phyloP scores from a whole-genome alignment of 2,888 invertebrate genomes.

The Biston stratarius region DNA sequence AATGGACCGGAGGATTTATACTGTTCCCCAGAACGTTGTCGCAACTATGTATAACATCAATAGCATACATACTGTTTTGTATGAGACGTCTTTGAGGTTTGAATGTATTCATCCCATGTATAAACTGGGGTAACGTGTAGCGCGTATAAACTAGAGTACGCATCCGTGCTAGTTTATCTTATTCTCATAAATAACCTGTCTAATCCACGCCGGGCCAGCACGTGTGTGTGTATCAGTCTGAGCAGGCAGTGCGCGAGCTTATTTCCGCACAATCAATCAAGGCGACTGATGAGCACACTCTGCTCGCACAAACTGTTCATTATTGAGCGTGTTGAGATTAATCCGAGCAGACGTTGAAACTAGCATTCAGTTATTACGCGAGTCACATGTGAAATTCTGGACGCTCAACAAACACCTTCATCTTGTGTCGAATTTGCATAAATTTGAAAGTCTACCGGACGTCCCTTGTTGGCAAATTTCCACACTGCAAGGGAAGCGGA shows the following conservation, averaged over 20 bases:
- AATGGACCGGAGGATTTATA: conserved; percentile 79
- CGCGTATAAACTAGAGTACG: conserved; percentile 16
- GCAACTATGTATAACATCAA: conserved; percentile 46
- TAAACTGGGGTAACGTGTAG: conserved; percentile 29
- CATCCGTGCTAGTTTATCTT: conserved; percentile 32
- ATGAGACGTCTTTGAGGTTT: conserved; percentile 25
- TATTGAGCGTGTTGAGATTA: conserved; percentile 64
- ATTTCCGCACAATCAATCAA: conserved; percentile 81
- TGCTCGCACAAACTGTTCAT: conserved; percentile 64
- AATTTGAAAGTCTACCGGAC: conserved; percentile 73
- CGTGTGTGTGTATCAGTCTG: conserved; percentile 51
- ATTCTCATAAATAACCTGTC: conserved; percentile 45
- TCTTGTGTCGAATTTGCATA: conserved; percentile 74
- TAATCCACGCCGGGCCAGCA: conserved; percentile 38
- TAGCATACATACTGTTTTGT: conserved; percentile 21
- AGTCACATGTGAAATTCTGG: conserved; percentile 61
- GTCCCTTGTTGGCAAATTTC: conserved; percentile 71
- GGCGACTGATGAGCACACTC: conserved; percentile 71
- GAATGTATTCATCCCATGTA: conserved; percentile 35
- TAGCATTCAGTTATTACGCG: conserved; percentile 62
- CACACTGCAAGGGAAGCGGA: conserved; percentile 60
- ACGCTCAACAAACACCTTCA: conserved; percentile 70
- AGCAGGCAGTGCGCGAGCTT: conserved; percentile 64
- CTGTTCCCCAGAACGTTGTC: conserved; percentile 64
- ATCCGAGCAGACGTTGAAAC: conserved; percentile 62